Percentiles rank a stretch among this genome's conserved stretches.
Evolutionary conservation across 1,140 invertebrate species (phyloP).

Genomic region (Drosophila insularis): DNA sequence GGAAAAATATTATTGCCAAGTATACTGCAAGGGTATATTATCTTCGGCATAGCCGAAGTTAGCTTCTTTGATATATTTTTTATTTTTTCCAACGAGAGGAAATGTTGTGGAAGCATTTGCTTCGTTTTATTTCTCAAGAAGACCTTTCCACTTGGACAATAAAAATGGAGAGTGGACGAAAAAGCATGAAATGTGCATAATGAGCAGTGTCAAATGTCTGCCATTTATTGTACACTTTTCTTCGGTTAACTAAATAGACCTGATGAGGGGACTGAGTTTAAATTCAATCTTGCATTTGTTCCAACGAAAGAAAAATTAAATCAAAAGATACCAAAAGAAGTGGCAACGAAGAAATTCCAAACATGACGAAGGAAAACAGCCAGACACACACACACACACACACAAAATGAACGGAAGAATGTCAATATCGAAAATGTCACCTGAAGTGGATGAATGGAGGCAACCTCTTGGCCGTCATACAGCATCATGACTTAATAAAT

Average conservation of each 20-base stretch:
- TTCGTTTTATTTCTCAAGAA: background rate
- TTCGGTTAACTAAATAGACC: background rate
- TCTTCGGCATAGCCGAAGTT: too few relatives aligned
- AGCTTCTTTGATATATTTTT: too few relatives aligned
- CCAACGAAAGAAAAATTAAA: background rate
- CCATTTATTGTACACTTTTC: constrained; percentile 2
- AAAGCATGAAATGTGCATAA: constrained; percentile 34
- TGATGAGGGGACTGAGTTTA: background rate
- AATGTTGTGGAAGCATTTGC: constrained; percentile 63
- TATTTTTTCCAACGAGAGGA: constrained; percentile 3
- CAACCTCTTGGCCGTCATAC: constrained; percentile 36
- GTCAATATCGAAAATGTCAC: constrained; percentile 41
- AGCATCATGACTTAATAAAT: constrained; percentile 75
- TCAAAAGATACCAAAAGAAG: constrained; percentile 12
- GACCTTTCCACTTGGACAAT: constrained; percentile 11
- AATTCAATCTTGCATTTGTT: constrained; percentile 4
- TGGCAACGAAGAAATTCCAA: background rate
- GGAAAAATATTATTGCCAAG: too few relatives aligned
- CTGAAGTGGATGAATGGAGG: constrained; percentile 12
- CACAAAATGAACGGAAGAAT: constrained; percentile 48
- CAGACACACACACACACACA: constrained; percentile 21
- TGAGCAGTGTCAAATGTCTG: constrained; percentile 41
- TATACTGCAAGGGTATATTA: too few relatives aligned
- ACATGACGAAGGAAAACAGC: background rate
- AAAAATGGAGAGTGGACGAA: background rate